Evolutionary conservation across 2,113 vertebrate species (phyloP).

Genomic region (Etheostoma spectabile): DNA sequence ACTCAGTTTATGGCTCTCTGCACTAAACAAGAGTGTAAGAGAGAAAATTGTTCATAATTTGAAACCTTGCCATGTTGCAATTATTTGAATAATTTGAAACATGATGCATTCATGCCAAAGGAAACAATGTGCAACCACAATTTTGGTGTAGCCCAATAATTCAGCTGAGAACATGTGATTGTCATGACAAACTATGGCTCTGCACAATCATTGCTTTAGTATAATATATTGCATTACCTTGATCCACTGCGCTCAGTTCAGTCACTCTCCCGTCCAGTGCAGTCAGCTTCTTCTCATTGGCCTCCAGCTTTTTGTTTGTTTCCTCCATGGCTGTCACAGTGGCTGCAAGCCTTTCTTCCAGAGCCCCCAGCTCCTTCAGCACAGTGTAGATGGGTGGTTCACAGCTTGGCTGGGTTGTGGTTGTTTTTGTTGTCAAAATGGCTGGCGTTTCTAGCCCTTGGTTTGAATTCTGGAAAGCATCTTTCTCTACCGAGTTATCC

Average conservation of each 20-base stretch:
- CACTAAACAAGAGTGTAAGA: not conserved
- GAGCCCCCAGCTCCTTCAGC: constrained; percentile 18
- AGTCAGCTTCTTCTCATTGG: constrained; percentile 29
- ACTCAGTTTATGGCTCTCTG: not conserved
- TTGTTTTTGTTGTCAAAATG: not conserved
- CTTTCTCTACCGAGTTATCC: not conserved
- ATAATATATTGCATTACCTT: constrained; percentile 12
- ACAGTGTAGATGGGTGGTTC: constrained; percentile 5
- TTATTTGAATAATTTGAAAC: too few species aligned
- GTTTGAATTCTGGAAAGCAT: not conserved
- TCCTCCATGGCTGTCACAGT: not conserved
- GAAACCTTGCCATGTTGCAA: too few species aligned
- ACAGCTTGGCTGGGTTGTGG: not conserved
- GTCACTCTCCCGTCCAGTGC: constrained; percentile 1
- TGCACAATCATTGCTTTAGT: not conserved
- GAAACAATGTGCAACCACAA: not conserved
- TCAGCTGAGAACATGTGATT: not conserved
- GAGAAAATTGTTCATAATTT: not conserved
- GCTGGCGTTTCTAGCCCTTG: not conserved
- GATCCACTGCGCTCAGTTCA: not conserved
- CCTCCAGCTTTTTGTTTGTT: constrained; percentile 46
- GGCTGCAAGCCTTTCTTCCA: constrained; percentile 23
- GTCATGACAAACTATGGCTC: not conserved
- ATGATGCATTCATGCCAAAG: not conserved
- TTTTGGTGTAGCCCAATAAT: not conserved